Conservation (phyloP, 1,140 invertebrate species). For the Diachasmimorpha longicaudata region DNA sequence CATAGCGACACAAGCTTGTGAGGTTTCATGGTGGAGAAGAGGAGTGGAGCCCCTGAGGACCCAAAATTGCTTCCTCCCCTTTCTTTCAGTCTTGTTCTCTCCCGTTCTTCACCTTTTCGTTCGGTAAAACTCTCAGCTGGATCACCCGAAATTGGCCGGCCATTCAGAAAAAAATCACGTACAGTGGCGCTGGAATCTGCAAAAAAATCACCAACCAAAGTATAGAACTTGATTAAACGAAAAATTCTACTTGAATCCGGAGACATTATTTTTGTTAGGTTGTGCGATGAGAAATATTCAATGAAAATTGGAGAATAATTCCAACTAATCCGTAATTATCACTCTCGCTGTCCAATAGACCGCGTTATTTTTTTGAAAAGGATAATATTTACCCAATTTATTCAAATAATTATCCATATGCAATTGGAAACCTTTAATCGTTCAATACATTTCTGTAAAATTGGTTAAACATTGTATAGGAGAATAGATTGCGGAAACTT, state of each 20-base stretch:
- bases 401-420: too few relatives aligned
- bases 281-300: too few relatives aligned
- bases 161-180: constrained; percentile 28
- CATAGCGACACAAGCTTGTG: constrained; percentile 13
- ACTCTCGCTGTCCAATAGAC: too few relatives aligned
- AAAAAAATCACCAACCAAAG: not conserved
- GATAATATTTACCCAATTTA: too few relatives aligned
- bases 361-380: too few relatives aligned
- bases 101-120: not conserved
- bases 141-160: constrained; percentile 38
- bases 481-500: too few relatives aligned
- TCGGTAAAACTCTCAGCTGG: constrained; percentile 21
- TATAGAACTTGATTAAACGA: not conserved
- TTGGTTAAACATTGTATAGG: too few relatives aligned
- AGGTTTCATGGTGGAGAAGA: not conserved
- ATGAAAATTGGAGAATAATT: too few relatives aligned
- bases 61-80: constrained; percentile 39
- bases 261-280: too few relatives aligned
- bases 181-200: not conserved
- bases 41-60: constrained; percentile 35
- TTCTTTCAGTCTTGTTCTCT: constrained; percentile 12
- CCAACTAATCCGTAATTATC: too few relatives aligned
- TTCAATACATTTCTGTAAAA: too few relatives aligned
- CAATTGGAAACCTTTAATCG: too few relatives aligned
- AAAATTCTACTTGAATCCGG: not conserved